These are phyloP conservation scores for Callionymus lyra DNA, from an alignment of 2,113 vertebrate species.

Conservation along the genomic window DNA sequence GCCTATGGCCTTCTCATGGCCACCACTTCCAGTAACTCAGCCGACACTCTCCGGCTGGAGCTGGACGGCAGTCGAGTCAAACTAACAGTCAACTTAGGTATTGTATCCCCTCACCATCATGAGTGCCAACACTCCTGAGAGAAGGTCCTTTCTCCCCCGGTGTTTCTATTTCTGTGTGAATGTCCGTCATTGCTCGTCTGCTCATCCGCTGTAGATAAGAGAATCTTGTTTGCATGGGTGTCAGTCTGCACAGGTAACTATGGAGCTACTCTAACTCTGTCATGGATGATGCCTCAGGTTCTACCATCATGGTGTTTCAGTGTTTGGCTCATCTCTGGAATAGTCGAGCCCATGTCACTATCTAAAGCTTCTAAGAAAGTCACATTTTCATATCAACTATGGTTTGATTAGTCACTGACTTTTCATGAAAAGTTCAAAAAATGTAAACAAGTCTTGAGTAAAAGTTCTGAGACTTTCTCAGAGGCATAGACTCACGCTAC, in stretches of 20 bases:
- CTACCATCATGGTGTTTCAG: slow-evolving; percentile 26
- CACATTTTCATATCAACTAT: slow-evolving; percentile 35
- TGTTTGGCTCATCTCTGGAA: slow-evolving; percentile 24
- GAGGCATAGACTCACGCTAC: slow-evolving; percentile 18
- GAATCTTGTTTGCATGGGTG: slow-evolving; percentile 47
- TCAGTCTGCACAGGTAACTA: slow-evolving; percentile 21
- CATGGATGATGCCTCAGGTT: background rate
- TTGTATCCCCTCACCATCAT: slow-evolving; percentile 75
- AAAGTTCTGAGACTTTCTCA: slow-evolving; percentile 58
- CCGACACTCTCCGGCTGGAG: slow-evolving; percentile 90
- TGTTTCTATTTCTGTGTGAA: slow-evolving; percentile 15
- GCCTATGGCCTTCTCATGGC: slow-evolving; percentile 93
- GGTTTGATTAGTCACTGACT: background rate
- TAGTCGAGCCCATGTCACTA: slow-evolving; percentile 17
- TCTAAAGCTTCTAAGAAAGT: slow-evolving; percentile 73
- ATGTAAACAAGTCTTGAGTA: background rate
- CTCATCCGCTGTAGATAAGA: slow-evolving; percentile 9
- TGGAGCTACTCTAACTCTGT: slow-evolving; percentile 1
- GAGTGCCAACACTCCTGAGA: slow-evolving; percentile 33
- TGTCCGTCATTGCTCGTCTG: slow-evolving; percentile 1
- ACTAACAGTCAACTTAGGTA: slow-evolving; percentile 99
- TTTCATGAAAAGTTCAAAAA: slow-evolving; percentile 3
- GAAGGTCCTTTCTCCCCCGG: slow-evolving; percentile 20
- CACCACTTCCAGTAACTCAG: slow-evolving; percentile 90
- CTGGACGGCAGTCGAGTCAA: slow-evolving; percentile 92